These are phyloP conservation scores for Pavo muticus DNA, from an alignment of 2,113 vertebrate genomes.

Conservation along the genomic window DNA sequence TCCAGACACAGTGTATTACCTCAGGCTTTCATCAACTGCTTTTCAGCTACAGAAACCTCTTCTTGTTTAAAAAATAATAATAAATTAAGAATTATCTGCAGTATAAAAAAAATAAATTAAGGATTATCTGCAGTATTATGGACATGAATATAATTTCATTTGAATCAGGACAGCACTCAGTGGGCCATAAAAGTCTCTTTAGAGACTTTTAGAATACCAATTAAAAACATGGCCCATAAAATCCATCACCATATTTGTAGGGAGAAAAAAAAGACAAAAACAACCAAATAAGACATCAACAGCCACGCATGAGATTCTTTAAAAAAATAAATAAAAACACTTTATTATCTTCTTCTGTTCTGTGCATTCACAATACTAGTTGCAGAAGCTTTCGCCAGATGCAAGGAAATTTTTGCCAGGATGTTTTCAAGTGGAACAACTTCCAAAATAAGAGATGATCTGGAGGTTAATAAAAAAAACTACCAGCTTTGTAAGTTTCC, in stretches of 20 bases:
- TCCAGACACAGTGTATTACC: slow-evolving; percentile 1
- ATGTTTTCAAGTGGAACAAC: slow-evolving; percentile 24
- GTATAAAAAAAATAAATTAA: background rate
- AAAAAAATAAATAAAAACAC: background rate
- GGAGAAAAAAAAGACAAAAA: background rate
- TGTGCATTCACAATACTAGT: background rate
- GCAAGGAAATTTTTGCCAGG: slow-evolving; percentile 59
- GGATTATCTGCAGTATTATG: background rate
- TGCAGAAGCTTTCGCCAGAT: slow-evolving; percentile 59
- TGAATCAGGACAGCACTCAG: background rate
- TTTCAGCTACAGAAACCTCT: slow-evolving; percentile 24
- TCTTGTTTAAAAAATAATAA: background rate
- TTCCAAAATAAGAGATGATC: slow-evolving; percentile 63
- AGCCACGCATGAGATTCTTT: background rate
- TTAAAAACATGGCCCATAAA: background rate
- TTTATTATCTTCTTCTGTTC: background rate
- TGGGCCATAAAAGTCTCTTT: slow-evolving; percentile 21
- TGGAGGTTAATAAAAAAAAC: slow-evolving; percentile 63
- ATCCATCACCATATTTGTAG: background rate
- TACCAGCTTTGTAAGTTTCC: slow-evolving; percentile 53
- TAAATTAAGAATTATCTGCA: background rate
- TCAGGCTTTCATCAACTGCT: slow-evolving; percentile 28
- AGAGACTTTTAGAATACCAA: slow-evolving; percentile 10
- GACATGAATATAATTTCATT: slow-evolving; percentile 24
- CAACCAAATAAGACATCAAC: background rate